phyloP scores from a whole-genome alignment of 2,888 invertebrate species.

The Hesperia comma region DNA sequence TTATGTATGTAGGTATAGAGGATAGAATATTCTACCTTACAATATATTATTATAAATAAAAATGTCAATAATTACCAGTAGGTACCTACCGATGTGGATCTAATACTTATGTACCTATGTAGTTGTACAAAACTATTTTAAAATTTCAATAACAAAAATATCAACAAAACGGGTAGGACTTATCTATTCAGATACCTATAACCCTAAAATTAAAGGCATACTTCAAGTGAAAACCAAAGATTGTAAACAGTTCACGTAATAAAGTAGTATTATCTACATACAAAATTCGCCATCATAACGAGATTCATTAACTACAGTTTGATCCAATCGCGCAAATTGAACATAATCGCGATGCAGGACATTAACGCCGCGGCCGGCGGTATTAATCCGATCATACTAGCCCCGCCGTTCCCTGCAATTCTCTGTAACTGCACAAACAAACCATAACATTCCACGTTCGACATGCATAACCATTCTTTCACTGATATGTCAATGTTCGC shows the following conservation, averaged over 20 bases:
- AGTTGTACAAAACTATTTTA: too few relatives aligned
- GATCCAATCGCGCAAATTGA: neutral
- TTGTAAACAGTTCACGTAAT: neutral
- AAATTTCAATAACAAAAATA: too few relatives aligned
- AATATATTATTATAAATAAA: too few relatives aligned
- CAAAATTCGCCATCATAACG: neutral
- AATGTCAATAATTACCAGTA: too few relatives aligned
- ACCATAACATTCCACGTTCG: slow-evolving; percentile 64
- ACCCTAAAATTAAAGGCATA: too few relatives aligned
- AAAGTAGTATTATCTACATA: neutral
- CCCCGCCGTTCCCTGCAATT: slow-evolving; percentile 45
- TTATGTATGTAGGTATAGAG: too few relatives aligned
- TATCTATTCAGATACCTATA: too few relatives aligned
- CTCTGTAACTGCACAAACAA: slow-evolving; percentile 61
- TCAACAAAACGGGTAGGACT: too few relatives aligned
- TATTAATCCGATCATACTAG: slow-evolving; percentile 48
- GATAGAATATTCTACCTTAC: too few relatives aligned
- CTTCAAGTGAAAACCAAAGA: neutral
- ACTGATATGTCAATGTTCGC: slow-evolving; percentile 75
- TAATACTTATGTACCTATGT: too few relatives aligned
- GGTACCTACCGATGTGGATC: too few relatives aligned
- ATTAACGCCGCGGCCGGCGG: slow-evolving; percentile 7
- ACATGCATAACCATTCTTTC: slow-evolving; percentile 69
- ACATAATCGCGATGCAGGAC: neutral
- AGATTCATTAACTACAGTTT: neutral